phyloP scores from a whole-genome alignment of 37 sponge, comb jelly and placozoan genomes.

The Cliona cf. orientalis region DNA sequence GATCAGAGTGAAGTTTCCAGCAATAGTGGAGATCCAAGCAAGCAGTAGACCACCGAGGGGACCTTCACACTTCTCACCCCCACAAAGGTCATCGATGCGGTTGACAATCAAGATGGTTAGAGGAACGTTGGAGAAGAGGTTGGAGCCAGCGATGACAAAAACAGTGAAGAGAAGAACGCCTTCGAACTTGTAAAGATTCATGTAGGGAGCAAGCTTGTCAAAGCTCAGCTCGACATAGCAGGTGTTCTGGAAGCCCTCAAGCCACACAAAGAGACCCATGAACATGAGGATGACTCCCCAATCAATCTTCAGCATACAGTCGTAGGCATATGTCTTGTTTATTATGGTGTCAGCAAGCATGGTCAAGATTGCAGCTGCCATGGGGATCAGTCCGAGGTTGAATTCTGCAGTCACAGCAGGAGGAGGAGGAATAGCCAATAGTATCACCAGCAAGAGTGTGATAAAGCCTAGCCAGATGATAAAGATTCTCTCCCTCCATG shows the following conservation, averaged over 20 bases:
- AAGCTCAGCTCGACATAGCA: constrained; percentile 66
- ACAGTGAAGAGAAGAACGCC: constrained; percentile 83
- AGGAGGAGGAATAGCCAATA: constrained; percentile 69
- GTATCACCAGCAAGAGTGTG: constrained; percentile 53
- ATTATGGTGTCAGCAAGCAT: constrained; percentile 85
- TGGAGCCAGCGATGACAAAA: constrained; percentile 79
- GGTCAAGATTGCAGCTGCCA: constrained; percentile 73
- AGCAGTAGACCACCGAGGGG: constrained; percentile 74
- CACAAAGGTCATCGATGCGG: constrained; percentile 53
- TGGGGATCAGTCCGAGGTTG: constrained; percentile 85
- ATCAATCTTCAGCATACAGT: constrained; percentile 83
- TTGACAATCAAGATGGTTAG: constrained; percentile 78
- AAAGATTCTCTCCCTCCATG: constrained; percentile 54
- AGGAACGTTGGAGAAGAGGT: constrained; percentile 89
- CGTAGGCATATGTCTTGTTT: constrained; percentile 66
- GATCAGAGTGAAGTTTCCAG: constrained; percentile 93
- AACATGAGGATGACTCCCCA: constrained; percentile 94
- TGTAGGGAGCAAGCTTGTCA: constrained; percentile 43
- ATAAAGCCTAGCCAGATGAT: constrained; percentile 56
- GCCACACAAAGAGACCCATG: constrained; percentile 91
- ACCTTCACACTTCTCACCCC: constrained; percentile 37
- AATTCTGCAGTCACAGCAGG: constrained; percentile 59
- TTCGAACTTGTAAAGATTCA: constrained; percentile 66
- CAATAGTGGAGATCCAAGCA: constrained; percentile 92
- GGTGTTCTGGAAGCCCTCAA: constrained; percentile 88